A percentile compares a stretch with the other conserved stretches of the same genome.
Conservation (phyloP, 2,797 vertebrate genomes). For the Oreochromis mossambicus region DNA sequence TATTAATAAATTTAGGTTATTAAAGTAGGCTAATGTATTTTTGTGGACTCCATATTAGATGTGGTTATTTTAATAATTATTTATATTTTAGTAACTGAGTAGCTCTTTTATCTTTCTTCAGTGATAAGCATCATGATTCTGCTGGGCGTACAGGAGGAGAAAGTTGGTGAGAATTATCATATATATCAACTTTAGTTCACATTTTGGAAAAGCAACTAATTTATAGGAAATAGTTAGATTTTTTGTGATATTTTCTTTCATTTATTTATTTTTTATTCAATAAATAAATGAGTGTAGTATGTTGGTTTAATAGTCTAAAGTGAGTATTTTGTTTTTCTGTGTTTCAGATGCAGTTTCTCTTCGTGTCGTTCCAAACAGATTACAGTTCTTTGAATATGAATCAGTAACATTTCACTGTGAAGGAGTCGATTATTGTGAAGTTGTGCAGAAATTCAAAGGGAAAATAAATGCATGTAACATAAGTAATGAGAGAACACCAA, state of each 20-base stretch:
- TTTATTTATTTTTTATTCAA: fast-evolving
- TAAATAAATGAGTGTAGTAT: fast-evolving
- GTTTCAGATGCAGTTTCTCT: no score
- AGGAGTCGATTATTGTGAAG: no score
- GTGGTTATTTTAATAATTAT: neutral
- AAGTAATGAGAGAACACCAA: fast-evolving
- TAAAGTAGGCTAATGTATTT: neutral
- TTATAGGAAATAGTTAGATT: fast-evolving
- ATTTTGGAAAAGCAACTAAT: fast-evolving
- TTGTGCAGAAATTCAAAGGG: fast-evolving
- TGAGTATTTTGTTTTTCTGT: fast-evolving
- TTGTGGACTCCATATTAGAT: fast-evolving
- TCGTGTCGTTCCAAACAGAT: fast-evolving
- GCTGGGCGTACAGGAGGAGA: no score
- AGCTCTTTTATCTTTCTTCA: no score
- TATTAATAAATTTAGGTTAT: neutral
- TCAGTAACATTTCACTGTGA: fast-evolving
- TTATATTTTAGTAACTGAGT: no score
- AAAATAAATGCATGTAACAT: fast-evolving
- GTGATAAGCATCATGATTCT: no score
- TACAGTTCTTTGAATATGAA: fast-evolving
- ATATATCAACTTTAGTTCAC: neutral
- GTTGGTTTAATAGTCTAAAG: neutral
- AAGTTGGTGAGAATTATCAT: no score
- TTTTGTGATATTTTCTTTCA: neutral